These are phyloP conservation scores for Tetragnatha montana DNA, from an alignment of 2,888 invertebrate species.

Conservation along the genomic window DNA sequence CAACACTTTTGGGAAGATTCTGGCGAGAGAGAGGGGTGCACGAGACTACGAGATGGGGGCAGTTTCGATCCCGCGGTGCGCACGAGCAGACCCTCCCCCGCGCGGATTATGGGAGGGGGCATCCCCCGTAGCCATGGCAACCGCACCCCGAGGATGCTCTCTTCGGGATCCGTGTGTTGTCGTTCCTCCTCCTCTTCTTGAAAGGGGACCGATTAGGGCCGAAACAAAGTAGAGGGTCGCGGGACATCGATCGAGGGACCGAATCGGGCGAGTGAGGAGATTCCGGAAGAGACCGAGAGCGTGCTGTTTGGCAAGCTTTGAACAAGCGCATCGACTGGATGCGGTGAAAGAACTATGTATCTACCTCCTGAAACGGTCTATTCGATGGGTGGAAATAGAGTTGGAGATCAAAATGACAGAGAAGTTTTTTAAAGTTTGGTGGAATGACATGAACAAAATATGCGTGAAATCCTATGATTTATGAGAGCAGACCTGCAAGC, in stretches of 20 bases:
- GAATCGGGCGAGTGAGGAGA: not conserved
- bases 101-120: constrained; percentile 51
- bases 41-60: not conserved
- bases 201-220: constrained; percentile 54
- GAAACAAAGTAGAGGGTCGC: constrained; percentile 61
- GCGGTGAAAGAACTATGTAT: too few relatives aligned
- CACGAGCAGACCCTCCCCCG: constrained; percentile 13
- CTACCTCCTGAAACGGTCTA: too few relatives aligned
- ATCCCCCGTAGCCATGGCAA: constrained; percentile 55
- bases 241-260: constrained; percentile 16
- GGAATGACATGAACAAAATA: too few relatives aligned
- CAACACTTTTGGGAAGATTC: constrained; percentile 28
- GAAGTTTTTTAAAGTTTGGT: too few relatives aligned
- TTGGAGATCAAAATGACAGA: too few relatives aligned
- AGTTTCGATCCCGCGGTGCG: constrained; percentile 3
- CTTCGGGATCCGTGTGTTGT: constrained; percentile 38
- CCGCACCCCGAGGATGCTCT: constrained; percentile 51
- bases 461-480: too few relatives aligned
- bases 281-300: not conserved
- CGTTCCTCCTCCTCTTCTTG: constrained; percentile 1
- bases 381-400: too few relatives aligned
- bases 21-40: constrained; percentile 14
- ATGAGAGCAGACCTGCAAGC: too few relatives aligned
- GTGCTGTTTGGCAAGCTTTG: too few relatives aligned
- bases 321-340: too few relatives aligned